Base-by-base conservation (phyloP, 2,797 vertebrate species). In the Salarias fasciatus region DNA sequence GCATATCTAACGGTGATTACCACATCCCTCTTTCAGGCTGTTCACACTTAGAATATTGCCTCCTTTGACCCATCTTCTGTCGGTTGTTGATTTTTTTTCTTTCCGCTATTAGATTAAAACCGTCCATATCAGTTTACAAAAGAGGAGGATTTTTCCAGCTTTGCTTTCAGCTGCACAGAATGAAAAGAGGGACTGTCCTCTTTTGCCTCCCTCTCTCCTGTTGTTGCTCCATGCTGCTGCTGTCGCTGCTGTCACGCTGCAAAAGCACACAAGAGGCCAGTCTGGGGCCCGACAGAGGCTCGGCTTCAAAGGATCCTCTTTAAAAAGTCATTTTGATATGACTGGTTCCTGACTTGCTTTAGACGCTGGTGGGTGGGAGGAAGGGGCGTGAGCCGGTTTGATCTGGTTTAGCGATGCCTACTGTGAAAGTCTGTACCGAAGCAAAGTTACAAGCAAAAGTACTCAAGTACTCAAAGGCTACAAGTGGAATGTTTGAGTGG, bases 311-410 rank as follows among this genome's bases (percentile, higher is more conserved):
- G 44, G 40, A 13, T 30, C 49, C 28, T 77, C 63, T 85, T 83
- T 81, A 75, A 82, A 75, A 79, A 87, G 77, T 77, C 18, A 78
- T 79, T 88, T 79, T 82, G 77, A 87, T 76, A 61, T 3, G 63
- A 58, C 62, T 48, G 71, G 65, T 69, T 76, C 46, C 58, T 82
- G 81, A 76, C 65, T 73, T n/a, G 55, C 55, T 64, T 59, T 6
- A 70, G 73, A 74, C 55, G 30, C 60, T 40, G 50, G 42, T 43
- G 67, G 64, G 36, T 56, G 65, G 65, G 56, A 63, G 63, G 55
- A 53, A 36, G 28, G 28, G 60, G 12, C 68, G 58, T 31, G 61
- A 24, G 53, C 47, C 12, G 43, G 37, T 65, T 58, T 68, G 72
- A 79, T 85, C 60, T 70, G 11, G 50, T 53, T 41, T 46, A 68